These are phyloP conservation scores for Drosophila tani DNA, from an alignment of 1,140 invertebrate genomes.

Conservation along the genomic window DNA sequence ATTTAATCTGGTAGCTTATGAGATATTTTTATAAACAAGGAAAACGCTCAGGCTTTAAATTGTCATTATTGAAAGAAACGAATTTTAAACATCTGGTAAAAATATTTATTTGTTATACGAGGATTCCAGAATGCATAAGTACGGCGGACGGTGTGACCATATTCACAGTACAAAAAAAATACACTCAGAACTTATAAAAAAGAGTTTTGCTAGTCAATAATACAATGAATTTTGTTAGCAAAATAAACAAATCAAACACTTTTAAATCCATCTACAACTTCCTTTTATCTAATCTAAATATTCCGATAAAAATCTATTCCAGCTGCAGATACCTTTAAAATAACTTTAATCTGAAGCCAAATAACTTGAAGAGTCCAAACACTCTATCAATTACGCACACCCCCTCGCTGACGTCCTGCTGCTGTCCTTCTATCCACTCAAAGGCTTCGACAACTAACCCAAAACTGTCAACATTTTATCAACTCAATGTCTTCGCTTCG, in stretches of 20 bases:
- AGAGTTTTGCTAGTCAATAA: not conserved
- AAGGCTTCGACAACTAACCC: conserved; percentile 62
- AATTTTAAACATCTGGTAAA: no score
- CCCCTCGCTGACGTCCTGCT: not conserved
- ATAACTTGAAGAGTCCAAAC: conserved; percentile 24
- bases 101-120: no score
- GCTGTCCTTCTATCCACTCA: conserved; percentile 13
- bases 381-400: conserved; percentile 33
- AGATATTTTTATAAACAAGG: no score
- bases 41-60: not conserved
- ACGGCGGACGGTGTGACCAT: no score
- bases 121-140: no score
- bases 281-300: not conserved
- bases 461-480: conserved; percentile 82
- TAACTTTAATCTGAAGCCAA: conserved; percentile 12
- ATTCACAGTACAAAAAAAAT: no score
- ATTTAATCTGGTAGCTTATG: not conserved
- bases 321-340: not conserved
- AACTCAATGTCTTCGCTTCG: conserved; percentile 35
- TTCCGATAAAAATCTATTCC: not conserved
- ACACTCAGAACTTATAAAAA: no score
- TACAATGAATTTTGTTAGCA: not conserved
- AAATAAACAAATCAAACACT: not conserved
- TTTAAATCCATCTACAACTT: not conserved
- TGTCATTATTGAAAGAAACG: not conserved